Evolutionary conservation across 2,113 vertebrate species (phyloP), one percentile per base, ranked within the genome.

Genomic region (Ariopsis seemanni): DNA sequence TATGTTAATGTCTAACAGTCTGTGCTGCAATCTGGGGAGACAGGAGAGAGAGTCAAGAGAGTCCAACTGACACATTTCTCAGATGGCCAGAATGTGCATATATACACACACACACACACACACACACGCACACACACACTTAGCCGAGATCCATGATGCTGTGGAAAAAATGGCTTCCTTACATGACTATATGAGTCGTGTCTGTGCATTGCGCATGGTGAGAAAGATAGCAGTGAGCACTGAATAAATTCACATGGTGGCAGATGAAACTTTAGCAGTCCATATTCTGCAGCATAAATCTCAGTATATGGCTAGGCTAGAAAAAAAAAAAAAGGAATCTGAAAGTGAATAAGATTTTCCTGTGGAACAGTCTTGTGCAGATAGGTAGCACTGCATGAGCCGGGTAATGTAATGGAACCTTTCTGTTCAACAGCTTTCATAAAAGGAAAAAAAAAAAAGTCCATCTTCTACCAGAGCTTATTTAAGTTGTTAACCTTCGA

Each of bases 1-100:
- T 91, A 92, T 88, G 90, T 88, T 92, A 92, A 90, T 87, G 69
- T 88, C 58, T 83, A 77, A 89, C 91, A 90, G 89, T 91, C 91
- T 91, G 90, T 88, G 90, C 87, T 85, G 83, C 90, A 89, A 91
- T 92, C 91, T 92, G 90, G 82, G 83, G 30, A 88, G 86, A 86
- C 71, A 65, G 82, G 87, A 85, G 83, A 72, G 57, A 90, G 81
- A 87, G 84, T 83, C 85, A 83, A 77, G 79, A 82, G 86, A 89
- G 86, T 84, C 87, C 81, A 90, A 89, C 87, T 86, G 86, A 92
- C 83, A 89, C 88, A 77, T 87, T 90, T 89, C 87, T 88, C 85
- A 84, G 67, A 85, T 80, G 86, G 80, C 78, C 88, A 85, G 85
- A 58, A 89, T 12, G 9, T 55, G 79, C 57, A 25, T 57, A 63